phyloP scores from a whole-genome alignment of 2,113 vertebrate genomes.

The Bothrops jararaca region DNA sequence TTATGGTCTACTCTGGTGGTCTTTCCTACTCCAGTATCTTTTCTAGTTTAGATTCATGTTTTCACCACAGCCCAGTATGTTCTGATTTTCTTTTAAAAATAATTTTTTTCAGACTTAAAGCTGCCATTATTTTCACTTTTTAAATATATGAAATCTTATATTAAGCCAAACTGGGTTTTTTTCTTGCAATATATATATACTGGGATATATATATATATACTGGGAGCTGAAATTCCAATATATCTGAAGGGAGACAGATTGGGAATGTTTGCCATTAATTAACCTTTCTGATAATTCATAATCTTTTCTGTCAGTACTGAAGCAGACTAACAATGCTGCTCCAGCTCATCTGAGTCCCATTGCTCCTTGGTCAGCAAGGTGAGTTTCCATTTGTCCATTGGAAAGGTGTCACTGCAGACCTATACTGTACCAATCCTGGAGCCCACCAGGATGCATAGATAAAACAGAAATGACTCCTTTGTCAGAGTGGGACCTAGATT shows the following conservation, averaged over 20 bases:
- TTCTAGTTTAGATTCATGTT: slow-evolving; percentile 79
- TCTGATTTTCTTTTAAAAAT: slow-evolving; percentile 72
- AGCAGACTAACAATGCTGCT: neutral
- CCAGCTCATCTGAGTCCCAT: neutral
- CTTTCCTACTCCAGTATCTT: slow-evolving; percentile 73
- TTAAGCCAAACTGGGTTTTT: slow-evolving; percentile 47
- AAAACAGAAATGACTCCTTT: neutral
- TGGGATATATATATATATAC: too few relatives aligned
- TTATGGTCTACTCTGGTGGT: slow-evolving; percentile 79
- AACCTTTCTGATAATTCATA: neutral
- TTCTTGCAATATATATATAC: slow-evolving; percentile 4
- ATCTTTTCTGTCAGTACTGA: neutral
- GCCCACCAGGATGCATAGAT: neutral
- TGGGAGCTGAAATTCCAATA: neutral
- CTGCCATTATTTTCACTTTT: slow-evolving; percentile 67
- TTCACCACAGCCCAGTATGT: slow-evolving; percentile 79
- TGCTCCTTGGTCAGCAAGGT: too few relatives aligned
- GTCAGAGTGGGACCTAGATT: neutral
- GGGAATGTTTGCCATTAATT: neutral
- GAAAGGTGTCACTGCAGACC: neutral
- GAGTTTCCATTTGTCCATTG: neutral
- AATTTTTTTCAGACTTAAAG: slow-evolving; percentile 57
- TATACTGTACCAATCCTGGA: neutral
- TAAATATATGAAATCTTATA: slow-evolving; percentile 65
- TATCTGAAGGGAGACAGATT: neutral